Percentiles rank a stretch among this genome's conserved stretches.
Conservation (phyloP, 2,797 vertebrate species). For the Neosilurus hyrtlii region DNA sequence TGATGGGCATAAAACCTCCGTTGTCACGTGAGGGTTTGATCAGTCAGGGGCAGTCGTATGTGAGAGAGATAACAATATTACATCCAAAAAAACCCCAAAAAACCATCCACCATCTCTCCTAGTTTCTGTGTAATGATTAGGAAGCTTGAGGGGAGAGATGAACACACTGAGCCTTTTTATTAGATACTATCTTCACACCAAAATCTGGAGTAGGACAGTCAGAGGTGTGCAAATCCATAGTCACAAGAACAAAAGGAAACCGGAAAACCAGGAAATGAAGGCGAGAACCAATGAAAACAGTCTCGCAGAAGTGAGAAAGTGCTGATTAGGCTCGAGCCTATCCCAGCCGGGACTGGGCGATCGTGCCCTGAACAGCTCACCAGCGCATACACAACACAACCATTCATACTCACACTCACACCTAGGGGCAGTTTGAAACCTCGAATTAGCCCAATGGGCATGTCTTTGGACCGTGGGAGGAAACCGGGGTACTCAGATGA, state of each 20-base stretch:
- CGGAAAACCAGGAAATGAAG: neutral
- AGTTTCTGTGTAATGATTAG: neutral
- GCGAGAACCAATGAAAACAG: too few species aligned
- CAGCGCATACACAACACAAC: too few species aligned
- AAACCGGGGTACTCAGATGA: too few species aligned
- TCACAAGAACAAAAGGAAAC: neutral
- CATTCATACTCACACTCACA: too few species aligned
- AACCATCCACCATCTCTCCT: neutral
- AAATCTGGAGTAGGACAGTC: neutral
- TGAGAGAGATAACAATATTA: neutral
- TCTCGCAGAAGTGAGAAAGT: too few species aligned
- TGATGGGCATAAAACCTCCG: neutral
- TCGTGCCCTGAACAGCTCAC: too few species aligned
- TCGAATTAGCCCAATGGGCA: too few species aligned
- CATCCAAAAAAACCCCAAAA: neutral
- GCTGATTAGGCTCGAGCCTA: too few species aligned
- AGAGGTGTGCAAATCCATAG: neutral
- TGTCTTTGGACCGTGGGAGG: too few species aligned
- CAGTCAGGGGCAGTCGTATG: conserved; percentile 6
- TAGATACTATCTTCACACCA: neutral
- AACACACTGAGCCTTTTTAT: neutral
- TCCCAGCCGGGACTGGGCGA: too few species aligned
- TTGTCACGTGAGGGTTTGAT: conserved; percentile 14
- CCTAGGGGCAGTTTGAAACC: too few species aligned
- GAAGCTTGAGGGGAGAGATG: neutral